A percentile compares a stretch with the other conserved stretches of the same genome.
These are phyloP conservation scores for Ceratosolen fusciceps DNA, from an alignment of 1,140 invertebrate species.

Conservation along the genomic window DNA sequence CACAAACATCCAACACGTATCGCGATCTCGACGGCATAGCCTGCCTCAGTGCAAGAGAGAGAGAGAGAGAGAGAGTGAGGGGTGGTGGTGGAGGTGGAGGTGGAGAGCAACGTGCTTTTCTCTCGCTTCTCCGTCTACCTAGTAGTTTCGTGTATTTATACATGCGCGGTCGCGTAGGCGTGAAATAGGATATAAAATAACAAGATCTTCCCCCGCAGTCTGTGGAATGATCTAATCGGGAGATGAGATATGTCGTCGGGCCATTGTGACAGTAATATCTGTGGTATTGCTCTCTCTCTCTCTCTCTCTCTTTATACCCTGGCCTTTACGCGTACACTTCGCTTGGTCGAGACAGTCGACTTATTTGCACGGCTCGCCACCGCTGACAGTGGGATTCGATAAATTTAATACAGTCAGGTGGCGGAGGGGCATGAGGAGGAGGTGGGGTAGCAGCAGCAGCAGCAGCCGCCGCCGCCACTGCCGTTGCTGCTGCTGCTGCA, in stretches of 20 bases:
- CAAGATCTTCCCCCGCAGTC: background rate
- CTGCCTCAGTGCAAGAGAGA: too few species aligned
- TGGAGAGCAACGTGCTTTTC: background rate
- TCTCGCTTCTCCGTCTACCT: background rate
- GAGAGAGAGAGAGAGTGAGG: too few species aligned
- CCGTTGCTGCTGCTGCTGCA: too few species aligned
- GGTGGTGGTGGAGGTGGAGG: too few species aligned
- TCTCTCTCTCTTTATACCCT: background rate
- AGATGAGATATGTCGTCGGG: background rate
- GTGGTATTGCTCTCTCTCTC: too few species aligned
- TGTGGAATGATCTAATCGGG: slow-evolving; percentile 10
- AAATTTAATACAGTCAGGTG: too few species aligned
- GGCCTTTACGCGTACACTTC: background rate
- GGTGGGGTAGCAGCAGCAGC: too few species aligned
- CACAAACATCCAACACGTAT: too few species aligned
- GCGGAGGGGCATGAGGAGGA: too few species aligned
- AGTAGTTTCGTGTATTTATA: background rate
- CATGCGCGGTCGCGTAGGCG: background rate
- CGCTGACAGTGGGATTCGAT: too few species aligned
- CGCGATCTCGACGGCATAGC: too few species aligned
- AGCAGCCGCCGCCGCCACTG: too few species aligned
- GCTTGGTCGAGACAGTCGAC: background rate
- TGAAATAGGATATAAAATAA: slow-evolving; percentile 10
- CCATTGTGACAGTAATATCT: background rate
- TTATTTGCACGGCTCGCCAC: background rate